Evolutionary conservation across 2,113 vertebrate species (phyloP).

Genomic region (Siniperca knerii): DNA sequence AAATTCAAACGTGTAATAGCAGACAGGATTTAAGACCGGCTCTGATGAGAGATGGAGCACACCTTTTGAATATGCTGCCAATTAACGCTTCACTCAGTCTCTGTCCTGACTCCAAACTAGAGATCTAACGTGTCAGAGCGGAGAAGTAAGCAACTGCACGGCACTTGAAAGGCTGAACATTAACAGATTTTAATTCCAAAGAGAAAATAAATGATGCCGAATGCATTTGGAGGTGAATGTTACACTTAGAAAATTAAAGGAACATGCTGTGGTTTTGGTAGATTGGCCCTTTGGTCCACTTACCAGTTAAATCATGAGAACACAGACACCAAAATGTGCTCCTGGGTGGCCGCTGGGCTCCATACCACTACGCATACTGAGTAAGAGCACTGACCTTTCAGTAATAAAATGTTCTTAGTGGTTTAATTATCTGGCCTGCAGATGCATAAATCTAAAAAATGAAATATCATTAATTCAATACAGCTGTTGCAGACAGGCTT

Average conservation of each 20-base stretch:
- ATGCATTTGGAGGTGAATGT: slow-evolving; percentile 23
- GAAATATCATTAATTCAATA: slow-evolving; percentile 51
- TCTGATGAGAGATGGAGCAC: slow-evolving; percentile 54
- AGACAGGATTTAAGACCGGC: slow-evolving; percentile 45
- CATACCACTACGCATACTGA: slow-evolving; percentile 4
- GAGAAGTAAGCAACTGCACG: slow-evolving; percentile 26
- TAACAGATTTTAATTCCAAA: slow-evolving; percentile 44
- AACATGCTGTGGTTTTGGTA: slow-evolving; percentile 1
- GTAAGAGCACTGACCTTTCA: slow-evolving; percentile 47
- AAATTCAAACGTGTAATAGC: slow-evolving; percentile 44
- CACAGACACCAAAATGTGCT: slow-evolving; percentile 43
- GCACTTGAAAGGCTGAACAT: slow-evolving; percentile 49
- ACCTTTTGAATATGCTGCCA: slow-evolving; percentile 71
- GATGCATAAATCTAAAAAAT: slow-evolving; percentile 44
- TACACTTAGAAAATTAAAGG: slow-evolving; percentile 49
- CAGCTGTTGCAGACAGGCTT: slow-evolving; percentile 16
- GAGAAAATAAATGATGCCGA: slow-evolving; percentile 39
- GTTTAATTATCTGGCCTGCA: slow-evolving; percentile 60
- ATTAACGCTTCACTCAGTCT: slow-evolving; percentile 55
- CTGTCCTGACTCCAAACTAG: slow-evolving; percentile 63
- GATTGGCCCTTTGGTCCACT: slow-evolving; percentile 39
- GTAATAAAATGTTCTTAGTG: slow-evolving; percentile 54
- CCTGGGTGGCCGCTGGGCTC: slow-evolving; percentile 46
- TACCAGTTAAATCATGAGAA: slow-evolving; percentile 27
- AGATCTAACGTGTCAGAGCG: slow-evolving; percentile 55